Conservation (phyloP, 1,140 invertebrate genomes). For the Laupala kohalensis region DNA sequence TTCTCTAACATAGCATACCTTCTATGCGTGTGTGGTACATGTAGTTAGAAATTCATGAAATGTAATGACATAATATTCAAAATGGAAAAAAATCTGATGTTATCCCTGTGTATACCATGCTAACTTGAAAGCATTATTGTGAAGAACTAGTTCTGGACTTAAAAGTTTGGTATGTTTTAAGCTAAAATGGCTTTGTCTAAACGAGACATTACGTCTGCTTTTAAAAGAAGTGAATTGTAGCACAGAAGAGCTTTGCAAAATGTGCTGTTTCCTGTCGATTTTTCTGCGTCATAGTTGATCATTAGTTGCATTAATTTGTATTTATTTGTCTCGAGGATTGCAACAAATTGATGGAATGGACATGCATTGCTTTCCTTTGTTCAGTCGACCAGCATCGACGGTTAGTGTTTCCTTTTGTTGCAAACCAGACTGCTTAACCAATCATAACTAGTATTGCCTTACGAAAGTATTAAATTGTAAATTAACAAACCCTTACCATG, state of each 20-base stretch:
- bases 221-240: not conserved
- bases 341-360: not conserved
- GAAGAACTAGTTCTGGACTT: not conserved
- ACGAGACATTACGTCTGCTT: not conserved
- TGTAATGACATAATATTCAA: not conserved
- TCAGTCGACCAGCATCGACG: not conserved
- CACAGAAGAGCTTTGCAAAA: not conserved
- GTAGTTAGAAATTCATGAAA: slow-evolving; percentile 1
- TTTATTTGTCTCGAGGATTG: not conserved
- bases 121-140: not conserved
- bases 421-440: not conserved
- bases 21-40: not conserved
- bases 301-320: not conserved
- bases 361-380: not conserved
- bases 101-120: not conserved
- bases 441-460: not conserved
- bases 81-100: not conserved
- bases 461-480: not conserved
- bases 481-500: not conserved
- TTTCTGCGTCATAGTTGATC: not conserved
- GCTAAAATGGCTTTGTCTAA: not conserved
- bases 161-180: not conserved
- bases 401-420: not conserved
- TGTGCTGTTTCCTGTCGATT: not conserved
- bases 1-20: not conserved